Evolutionary conservation across 92 coral and sea anemone genomes (phyloP).

Genomic region (Parazoanthus darwini): DNA sequence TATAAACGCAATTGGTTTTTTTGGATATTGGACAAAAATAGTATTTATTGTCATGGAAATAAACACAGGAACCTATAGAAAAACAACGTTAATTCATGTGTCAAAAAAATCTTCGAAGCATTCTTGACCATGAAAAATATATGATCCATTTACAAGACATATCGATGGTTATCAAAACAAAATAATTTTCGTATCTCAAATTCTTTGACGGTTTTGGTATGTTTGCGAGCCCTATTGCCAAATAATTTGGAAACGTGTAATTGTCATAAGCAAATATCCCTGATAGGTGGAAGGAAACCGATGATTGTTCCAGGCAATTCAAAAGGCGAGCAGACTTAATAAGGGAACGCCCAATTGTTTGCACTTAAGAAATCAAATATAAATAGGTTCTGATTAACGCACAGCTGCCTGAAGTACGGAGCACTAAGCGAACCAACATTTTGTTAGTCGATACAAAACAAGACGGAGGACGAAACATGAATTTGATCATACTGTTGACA

Average conservation of each 20-base stretch:
- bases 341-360: slow-evolving; percentile 36
- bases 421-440: neutral
- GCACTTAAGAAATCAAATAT: slow-evolving; percentile 1
- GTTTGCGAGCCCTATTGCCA: neutral
- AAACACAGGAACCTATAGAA: slow-evolving; percentile 1
- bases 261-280: neutral
- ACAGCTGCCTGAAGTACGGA: slow-evolving; percentile 3
- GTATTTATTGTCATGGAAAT: slow-evolving; percentile 17
- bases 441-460: neutral
- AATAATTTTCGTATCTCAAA: slow-evolving; percentile 15
- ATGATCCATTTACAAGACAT: neutral
- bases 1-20: neutral
- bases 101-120: neutral
- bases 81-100: slow-evolving; percentile 20
- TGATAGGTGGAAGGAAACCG: slow-evolving; percentile 29
- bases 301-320: neutral
- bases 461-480: slow-evolving; percentile 5
- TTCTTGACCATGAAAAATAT: neutral
- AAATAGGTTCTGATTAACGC: neutral
- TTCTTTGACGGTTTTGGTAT: neutral
- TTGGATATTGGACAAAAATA: neutral
- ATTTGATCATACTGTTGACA: neutral
- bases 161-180: slow-evolving; percentile 21
- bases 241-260: neutral
- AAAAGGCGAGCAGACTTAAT: neutral